A percentile compares a stretch with the other conserved stretches of the same genome.
phyloP scores from a whole-genome alignment of 2,888 invertebrate genomes.

The Aphelenchoides bicaudatus region DNA sequence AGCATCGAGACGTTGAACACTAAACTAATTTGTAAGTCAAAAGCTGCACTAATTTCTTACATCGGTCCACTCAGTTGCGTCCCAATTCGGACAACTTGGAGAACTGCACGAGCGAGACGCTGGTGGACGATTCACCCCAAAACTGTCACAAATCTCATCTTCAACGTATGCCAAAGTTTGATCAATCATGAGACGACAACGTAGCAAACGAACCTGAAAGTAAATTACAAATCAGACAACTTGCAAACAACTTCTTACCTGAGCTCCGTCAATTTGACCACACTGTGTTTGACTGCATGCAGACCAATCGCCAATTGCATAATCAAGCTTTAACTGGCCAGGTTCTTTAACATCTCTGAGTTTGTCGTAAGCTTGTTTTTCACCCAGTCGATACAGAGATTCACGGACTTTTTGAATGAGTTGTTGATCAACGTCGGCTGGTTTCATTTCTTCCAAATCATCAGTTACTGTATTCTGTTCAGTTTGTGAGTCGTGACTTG shows the following conservation, averaged over 20 bases:
- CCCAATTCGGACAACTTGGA: slow-evolving; percentile 52
- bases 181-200: slow-evolving; percentile 32
- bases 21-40: slow-evolving; percentile 46
- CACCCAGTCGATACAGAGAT: slow-evolving; percentile 29
- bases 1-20: slow-evolving; percentile 73
- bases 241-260: too few species aligned
- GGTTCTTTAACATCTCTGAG: slow-evolving; percentile 32
- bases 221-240: too few species aligned
- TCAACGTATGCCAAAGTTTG: slow-evolving; percentile 36
- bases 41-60: slow-evolving; percentile 17
- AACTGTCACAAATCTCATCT: slow-evolving; percentile 37
- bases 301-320: slow-evolving; percentile 34
- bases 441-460: slow-evolving; percentile 16
- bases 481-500: slow-evolving; percentile 1
- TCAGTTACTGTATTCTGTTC: slow-evolving; percentile 1
- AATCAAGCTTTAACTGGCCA: slow-evolving; percentile 32
- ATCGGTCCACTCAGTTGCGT: slow-evolving; percentile 51
- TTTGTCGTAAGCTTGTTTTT: slow-evolving; percentile 24
- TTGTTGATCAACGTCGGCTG: slow-evolving; percentile 33
- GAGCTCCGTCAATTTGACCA: slow-evolving; percentile 33
- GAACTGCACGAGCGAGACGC: slow-evolving; percentile 49
- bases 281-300: slow-evolving; percentile 32
- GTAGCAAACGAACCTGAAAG: slow-evolving; percentile 32
- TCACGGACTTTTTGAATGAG: slow-evolving; percentile 34
- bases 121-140: slow-evolving; percentile 40